Evolutionary conservation across 1,140 invertebrate genomes (phyloP), one percentile per base, ranked within the genome.

Genomic region (Leptonema lineaticorne): DNA sequence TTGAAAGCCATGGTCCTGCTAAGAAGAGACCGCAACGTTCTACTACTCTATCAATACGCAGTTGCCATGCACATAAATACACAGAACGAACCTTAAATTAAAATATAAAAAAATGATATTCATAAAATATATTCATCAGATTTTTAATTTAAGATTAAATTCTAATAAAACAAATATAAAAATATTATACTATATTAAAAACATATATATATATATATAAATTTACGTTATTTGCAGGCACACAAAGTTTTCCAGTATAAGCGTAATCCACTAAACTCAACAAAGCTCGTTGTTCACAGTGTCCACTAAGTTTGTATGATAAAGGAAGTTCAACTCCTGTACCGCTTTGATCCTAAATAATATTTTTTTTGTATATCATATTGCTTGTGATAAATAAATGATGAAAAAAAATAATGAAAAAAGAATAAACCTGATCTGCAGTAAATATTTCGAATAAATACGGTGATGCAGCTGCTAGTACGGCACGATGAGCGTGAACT

Each of bases 381-480:
- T n/a, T n/a, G n/a, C n/a, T n/a, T n/a, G n/a, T n/a, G n/a, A 20
- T 9, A 28, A 65, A 65, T 53, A 45, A 26, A 22, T n/a, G 16
- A 16, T 20, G 4, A 53, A 53, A 22, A 22, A 11, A 3, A 53
- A 53, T 37, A 45, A 20, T 16, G 3, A 7, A 45, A 3, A 33
- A 2, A 63, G 27, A 27, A 71, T 22, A 41, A 20, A 74, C 74
- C 63, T 82, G 79, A 74, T 90, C 86, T 14, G 82, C 82, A 14
- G 84, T 84, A 77, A 94, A 92, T 73, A 92, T 79, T 74, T 93
- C 89, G 72, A 93, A 88, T 16, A 95, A 81, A 78, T 90, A 90
- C 1, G 89, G 88, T 65, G 89, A 91, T 24, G 87, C 88, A 68
- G 89, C 87, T 1, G 90, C 91, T 48, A 94, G 78, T 22, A 94